Evolutionary conservation across 2,113 vertebrate species (phyloP), one percentile per base, ranked within the genome.

Genomic region (Malaclemys terrapin): DNA sequence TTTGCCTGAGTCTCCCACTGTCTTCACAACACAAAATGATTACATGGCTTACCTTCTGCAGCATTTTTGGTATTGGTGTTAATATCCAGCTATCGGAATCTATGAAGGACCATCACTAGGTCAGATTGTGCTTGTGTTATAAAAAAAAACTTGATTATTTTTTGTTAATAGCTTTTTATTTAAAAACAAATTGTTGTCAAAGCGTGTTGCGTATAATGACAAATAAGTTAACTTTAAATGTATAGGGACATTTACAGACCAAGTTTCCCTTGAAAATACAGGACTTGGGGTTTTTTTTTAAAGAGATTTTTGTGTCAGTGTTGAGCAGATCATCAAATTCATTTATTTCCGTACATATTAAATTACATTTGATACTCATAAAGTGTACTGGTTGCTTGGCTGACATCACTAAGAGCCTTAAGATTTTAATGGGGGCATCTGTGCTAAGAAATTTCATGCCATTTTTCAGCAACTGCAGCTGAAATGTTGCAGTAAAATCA

Each of bases 121-220:
- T 54, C 83, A 9, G 24, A 47, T 13, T 29, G 25, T 27, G 75
- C 42, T 78, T 11, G 10, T 27, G 45, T 47, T 27, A 7, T 27
- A 38, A 20, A 69, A 72, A n/a, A 69, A 72, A 72, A 6, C 25
- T 29, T 13, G 57, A 12, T 62, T 62, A 57, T 10, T 12, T 45
- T 25, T 2, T 81, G 24, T 82, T 89, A 83, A 20, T 86, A 95
- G 94, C 72, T 94, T 85, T 76, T 75, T 1, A 1, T 84, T 84
- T 89, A 80, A 14, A 16, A 7, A 19, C n/a, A 49, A 84, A 53
- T 76, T 76, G 11, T 9, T 94, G 12, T 84, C 90, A 14, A 1
- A 8, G 35, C 89, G 29, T 52, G 35, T 7, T 45, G 49, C 3
- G 49, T 62, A 16, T 35, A 12, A 45, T 53, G 35, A 82, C 35